Conservation (phyloP, 2,888 invertebrate genomes). For the Cataglyphis rosenhaueri region DNA sequence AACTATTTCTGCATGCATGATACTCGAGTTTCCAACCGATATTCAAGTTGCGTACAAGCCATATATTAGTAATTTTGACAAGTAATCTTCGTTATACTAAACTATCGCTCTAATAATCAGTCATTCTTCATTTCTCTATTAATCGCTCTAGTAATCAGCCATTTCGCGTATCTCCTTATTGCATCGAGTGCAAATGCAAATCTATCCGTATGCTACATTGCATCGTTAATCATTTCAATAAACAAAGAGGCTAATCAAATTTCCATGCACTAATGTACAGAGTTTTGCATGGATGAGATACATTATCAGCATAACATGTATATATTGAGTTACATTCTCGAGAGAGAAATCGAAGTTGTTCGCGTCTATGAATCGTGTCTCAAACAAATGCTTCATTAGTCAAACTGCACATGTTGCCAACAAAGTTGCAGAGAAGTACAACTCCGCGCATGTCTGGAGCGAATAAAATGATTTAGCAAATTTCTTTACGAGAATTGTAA, state of each 20-base stretch:
- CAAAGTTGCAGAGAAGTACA: slow-evolving; percentile 38
- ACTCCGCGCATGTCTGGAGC: slow-evolving; percentile 17
- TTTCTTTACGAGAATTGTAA: slow-evolving; percentile 15
- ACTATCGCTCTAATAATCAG: slow-evolving; percentile 17
- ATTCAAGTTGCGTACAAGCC: slow-evolving; percentile 29
- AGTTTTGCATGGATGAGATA: background rate
- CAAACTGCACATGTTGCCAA: slow-evolving; percentile 59
- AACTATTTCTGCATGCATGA: slow-evolving; percentile 14
- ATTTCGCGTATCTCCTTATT: slow-evolving; percentile 8
- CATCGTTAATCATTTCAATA: slow-evolving; percentile 32
- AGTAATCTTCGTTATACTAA: slow-evolving; percentile 19
- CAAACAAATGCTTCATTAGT: slow-evolving; percentile 73
- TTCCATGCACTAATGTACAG: background rate
- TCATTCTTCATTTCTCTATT: background rate
- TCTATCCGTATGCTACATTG: background rate
- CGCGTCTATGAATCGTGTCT: slow-evolving; percentile 65
- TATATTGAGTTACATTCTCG: slow-evolving; percentile 32
- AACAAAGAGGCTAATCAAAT: slow-evolving; percentile 35
- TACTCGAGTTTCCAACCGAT: slow-evolving; percentile 41
- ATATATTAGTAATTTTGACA: slow-evolving; percentile 33
- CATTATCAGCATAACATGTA: slow-evolving; percentile 9
- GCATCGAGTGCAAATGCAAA: background rate
- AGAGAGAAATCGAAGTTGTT: slow-evolving; percentile 23
- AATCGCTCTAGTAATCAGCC: background rate
- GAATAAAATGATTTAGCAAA: background rate